These are phyloP conservation scores for Lasioglossum vierecki DNA, from an alignment of 2,888 invertebrate species.

Conservation along the genomic window DNA sequence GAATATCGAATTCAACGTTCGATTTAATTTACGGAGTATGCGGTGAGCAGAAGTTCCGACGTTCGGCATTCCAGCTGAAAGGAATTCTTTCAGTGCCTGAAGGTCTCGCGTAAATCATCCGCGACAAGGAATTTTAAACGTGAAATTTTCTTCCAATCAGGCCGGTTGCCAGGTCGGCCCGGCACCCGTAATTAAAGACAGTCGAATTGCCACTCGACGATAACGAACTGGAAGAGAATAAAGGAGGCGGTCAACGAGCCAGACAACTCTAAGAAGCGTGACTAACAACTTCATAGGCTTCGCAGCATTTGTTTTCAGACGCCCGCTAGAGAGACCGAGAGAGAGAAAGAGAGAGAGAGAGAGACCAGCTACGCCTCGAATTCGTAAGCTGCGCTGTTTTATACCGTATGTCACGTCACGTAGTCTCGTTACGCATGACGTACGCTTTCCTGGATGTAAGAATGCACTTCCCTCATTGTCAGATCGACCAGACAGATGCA, in stretches of 20 bases:
- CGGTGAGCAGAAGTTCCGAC: slow-evolving; percentile 12
- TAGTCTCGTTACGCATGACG: slow-evolving; percentile 48
- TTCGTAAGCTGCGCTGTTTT: slow-evolving; percentile 29
- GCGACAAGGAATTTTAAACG: slow-evolving; percentile 31
- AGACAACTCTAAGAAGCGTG: slow-evolving; percentile 74
- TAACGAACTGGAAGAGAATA: slow-evolving; percentile 65
- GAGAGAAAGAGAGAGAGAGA: neutral
- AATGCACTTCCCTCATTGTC: slow-evolving; percentile 16
- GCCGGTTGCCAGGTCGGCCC: slow-evolving; percentile 60
- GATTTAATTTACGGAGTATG: slow-evolving; percentile 50
- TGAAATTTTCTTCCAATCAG: slow-evolving; percentile 69
- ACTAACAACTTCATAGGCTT: slow-evolving; percentile 81
- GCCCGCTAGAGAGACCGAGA: too few species aligned
- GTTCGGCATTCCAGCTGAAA: slow-evolving; percentile 8
- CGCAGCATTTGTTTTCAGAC: slow-evolving; percentile 59
- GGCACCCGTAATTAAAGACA: slow-evolving; percentile 72
- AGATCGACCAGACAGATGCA: neutral
- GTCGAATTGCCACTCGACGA: slow-evolving; percentile 67
- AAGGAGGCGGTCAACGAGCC: slow-evolving; percentile 54
- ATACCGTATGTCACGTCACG: slow-evolving; percentile 18
- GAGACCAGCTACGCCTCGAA: slow-evolving; percentile 19
- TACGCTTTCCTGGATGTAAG: slow-evolving; percentile 25
- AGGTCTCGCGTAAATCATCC: slow-evolving; percentile 38
- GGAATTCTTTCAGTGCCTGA: slow-evolving; percentile 33
- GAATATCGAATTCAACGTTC: slow-evolving; percentile 54